Conservation (phyloP, 1,140 invertebrate species). For the Bombus waltoni region DNA sequence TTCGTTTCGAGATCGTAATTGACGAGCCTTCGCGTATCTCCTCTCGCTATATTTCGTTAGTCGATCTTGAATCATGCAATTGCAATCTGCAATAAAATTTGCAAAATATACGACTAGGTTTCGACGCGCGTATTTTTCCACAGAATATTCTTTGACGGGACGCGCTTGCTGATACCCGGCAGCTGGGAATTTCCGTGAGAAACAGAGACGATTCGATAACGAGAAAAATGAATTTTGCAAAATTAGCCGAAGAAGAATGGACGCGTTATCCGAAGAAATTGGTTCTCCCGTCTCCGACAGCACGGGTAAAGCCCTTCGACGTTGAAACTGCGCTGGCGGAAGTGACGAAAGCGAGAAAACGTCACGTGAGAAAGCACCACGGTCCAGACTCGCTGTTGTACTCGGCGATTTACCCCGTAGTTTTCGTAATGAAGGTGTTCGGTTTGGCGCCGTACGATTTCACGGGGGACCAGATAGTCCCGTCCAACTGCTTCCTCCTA, state of each 20-base stretch:
- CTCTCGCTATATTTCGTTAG: neutral
- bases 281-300: neutral
- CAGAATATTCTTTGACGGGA: neutral
- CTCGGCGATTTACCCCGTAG: slow-evolving; percentile 68
- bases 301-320: slow-evolving; percentile 3
- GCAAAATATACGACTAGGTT: neutral
- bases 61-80: too few relatives aligned
- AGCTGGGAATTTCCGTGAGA: neutral
- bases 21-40: neutral
- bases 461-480: slow-evolving; percentile 62
- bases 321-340: slow-evolving; percentile 27
- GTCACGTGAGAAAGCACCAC: neutral
- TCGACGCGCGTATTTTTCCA: neutral
- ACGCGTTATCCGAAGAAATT: neutral
- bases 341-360: neutral
- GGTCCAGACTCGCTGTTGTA: slow-evolving; percentile 74
- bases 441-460: slow-evolving; percentile 77
- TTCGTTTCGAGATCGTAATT: neutral
- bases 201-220: too few relatives aligned
- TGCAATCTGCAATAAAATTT: neutral
- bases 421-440: slow-evolving; percentile 69
- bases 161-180: neutral
- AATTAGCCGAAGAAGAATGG: neutral
- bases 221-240: neutral
- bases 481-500: slow-evolving; percentile 61